A percentile compares a stretch with the other conserved stretches of the same genome.
Evolutionary conservation across 2,888 invertebrate genomes (phyloP).

Genomic region (Thelaira solivaga): DNA sequence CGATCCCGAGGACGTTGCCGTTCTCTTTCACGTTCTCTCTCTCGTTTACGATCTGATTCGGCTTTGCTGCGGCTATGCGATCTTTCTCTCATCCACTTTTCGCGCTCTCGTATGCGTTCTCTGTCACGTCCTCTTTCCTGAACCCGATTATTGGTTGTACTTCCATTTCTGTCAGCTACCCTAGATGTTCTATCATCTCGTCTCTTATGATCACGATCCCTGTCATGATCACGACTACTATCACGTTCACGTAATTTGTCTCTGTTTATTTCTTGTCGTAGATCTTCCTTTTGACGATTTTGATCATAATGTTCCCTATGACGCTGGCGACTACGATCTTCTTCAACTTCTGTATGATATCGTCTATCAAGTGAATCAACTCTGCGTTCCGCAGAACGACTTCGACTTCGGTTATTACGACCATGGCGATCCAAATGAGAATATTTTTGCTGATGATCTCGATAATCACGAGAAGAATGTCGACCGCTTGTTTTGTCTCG

Average conservation of each 20-base stretch:
- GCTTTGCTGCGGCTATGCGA: constrained; percentile 76
- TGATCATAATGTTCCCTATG: constrained; percentile 77
- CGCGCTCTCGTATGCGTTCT: constrained; percentile 73
- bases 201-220: constrained; percentile 73
- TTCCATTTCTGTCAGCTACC: constrained; percentile 64
- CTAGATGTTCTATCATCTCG: constrained; percentile 68
- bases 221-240: constrained; percentile 74
- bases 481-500: constrained; percentile 45
- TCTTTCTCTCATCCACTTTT: constrained; percentile 71
- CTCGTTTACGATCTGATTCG: constrained; percentile 75
- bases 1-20: constrained; percentile 71
- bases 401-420: constrained; percentile 57
- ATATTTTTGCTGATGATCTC: constrained; percentile 48
- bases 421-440: constrained; percentile 37
- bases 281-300: constrained; percentile 76
- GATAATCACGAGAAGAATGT: constrained; percentile 13
- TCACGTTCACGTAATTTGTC: constrained; percentile 78
- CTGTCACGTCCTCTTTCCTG: constrained; percentile 75
- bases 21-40: constrained; percentile 72
- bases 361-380: constrained; percentile 42
- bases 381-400: constrained; percentile 63
- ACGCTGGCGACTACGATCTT: constrained; percentile 62
- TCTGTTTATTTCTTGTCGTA: constrained; percentile 77
- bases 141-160: constrained; percentile 72
- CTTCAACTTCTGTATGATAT: constrained; percentile 60